Conservation (phyloP, 2,888 invertebrate genomes). For the Vanessa cardui region DNA sequence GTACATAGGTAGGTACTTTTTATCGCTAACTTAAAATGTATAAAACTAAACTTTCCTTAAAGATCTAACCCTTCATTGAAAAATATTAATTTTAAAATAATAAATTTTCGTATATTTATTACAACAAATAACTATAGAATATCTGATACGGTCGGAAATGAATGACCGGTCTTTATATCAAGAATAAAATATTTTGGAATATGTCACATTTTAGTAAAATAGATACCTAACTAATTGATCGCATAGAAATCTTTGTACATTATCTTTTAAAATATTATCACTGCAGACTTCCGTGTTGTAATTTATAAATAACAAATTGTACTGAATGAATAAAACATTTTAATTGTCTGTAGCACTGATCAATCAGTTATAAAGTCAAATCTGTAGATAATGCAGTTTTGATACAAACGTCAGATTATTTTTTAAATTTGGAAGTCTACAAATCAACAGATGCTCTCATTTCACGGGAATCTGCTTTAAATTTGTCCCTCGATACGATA, state of each 20-base stretch:
- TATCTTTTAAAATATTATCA: neutral
- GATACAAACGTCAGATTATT: neutral
- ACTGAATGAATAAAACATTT: neutral
- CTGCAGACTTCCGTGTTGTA: neutral
- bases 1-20: constrained; percentile 45
- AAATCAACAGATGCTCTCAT: constrained; percentile 83
- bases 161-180: neutral
- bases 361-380: neutral
- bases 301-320: neutral
- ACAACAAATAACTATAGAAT: neutral
- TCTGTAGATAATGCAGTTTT: constrained; percentile 1
- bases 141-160: neutral
- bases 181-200: neutral
- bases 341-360: neutral
- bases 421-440: constrained; percentile 53
- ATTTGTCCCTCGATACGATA: constrained; percentile 84
- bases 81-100: neutral
- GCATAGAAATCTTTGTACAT: constrained; percentile 1
- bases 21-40: constrained; percentile 13
- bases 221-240: neutral
- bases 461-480: constrained; percentile 72
- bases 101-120: neutral
- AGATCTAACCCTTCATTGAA: constrained; percentile 1
- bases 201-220: neutral
- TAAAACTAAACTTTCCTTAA: neutral